Evolutionary conservation across 2,797 vertebrate species (phyloP).

Genomic region (Nannoperca australis): DNA sequence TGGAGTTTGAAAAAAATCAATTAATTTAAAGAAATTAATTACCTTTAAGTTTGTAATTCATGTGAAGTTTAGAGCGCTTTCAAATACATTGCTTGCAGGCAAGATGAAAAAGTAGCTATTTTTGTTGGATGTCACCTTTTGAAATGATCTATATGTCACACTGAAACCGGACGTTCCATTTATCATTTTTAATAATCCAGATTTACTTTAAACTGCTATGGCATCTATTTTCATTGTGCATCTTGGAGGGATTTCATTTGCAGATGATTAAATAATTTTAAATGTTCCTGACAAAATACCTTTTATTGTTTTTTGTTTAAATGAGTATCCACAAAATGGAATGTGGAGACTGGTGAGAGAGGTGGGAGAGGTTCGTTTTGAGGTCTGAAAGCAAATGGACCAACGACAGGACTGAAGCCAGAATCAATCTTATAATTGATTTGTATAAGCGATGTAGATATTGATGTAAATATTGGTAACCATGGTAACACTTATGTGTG

Average conservation of each 20-base stretch:
- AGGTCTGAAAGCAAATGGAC: neutral
- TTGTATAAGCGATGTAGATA: neutral
- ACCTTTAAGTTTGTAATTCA: constrained; percentile 42
- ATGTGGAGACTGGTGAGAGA: too few relatives aligned
- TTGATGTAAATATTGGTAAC: neutral
- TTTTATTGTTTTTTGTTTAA: neutral
- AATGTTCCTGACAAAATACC: neutral
- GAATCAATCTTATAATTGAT: neutral
- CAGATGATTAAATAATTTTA: neutral
- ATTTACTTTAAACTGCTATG: constrained; percentile 1
- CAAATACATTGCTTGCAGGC: neutral
- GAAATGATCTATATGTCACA: constrained; percentile 37
- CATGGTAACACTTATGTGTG: neutral
- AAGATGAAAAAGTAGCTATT: constrained; percentile 19
- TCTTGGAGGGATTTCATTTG: neutral
- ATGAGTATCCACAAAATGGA: neutral
- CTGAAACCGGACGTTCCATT: constrained; percentile 2
- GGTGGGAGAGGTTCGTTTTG: neutral
- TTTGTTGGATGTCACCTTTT: constrained; percentile 42
- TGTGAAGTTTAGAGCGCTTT: constrained; percentile 19
- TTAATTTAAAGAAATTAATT: constrained; percentile 42
- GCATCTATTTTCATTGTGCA: neutral
- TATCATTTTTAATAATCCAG: constrained; percentile 17
- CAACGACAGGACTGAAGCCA: neutral
- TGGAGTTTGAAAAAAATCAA: constrained; percentile 22